Evolutionary conservation across 92 coral and sea anemone genomes (phyloP).

Genomic region (Epizoanthus ramosus): DNA sequence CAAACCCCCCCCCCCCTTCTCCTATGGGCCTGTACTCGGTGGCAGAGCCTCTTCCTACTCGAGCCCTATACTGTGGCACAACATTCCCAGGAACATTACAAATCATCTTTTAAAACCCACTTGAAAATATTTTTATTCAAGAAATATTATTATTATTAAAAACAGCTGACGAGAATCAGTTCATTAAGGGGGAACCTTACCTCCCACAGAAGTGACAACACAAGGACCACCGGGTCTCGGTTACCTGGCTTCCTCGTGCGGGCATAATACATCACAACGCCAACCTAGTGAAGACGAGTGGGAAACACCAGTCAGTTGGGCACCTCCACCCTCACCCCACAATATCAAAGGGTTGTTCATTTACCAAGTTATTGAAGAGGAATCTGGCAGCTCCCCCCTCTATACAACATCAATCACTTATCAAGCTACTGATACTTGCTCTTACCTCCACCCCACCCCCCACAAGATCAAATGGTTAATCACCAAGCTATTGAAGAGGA

Average conservation of each 20-base stretch:
- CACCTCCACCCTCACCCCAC: neutral
- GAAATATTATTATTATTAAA: no score
- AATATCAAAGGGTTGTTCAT: neutral
- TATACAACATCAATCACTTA: no score
- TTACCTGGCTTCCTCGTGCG: conserved; percentile 92
- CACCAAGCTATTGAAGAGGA: conserved; percentile 81
- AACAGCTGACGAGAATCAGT: neutral
- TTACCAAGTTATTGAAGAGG: conserved; percentile 62
- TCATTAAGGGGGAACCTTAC: conserved; percentile 45
- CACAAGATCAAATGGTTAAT: no score
- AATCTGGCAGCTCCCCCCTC: conserved; percentile 82
- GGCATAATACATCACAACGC: conserved; percentile 94
- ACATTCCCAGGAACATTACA: no score
- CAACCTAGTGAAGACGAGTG: conserved; percentile 59
- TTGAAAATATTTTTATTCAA: no score
- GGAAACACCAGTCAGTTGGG: neutral
- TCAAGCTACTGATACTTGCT: no score
- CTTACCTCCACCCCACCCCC: no score
- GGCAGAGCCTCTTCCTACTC: no score
- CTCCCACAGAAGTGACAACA: conserved; percentile 92
- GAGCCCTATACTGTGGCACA: no score
- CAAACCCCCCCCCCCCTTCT: no score
- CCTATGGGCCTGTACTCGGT: no score
- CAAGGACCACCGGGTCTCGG: conserved; percentile 92
- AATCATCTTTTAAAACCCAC: no score